Evolutionary conservation across 2,797 vertebrate genomes (phyloP).

Genomic region (Lophotriccus pileatus): DNA sequence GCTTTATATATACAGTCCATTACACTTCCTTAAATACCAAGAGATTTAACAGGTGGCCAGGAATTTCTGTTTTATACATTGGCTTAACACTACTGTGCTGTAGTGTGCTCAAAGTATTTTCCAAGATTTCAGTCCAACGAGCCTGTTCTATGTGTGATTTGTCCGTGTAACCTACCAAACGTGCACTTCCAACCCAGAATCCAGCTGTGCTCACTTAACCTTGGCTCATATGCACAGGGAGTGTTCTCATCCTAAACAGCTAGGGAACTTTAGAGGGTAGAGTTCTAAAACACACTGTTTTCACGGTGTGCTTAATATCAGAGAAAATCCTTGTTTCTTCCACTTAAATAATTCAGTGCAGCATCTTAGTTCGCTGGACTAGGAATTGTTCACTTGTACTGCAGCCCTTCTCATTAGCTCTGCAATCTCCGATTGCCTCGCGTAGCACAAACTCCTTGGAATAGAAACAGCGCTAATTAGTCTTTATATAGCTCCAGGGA

Average conservation of each 20-base stretch:
- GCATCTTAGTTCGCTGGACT: neutral
- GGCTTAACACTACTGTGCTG: neutral
- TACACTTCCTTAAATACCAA: neutral
- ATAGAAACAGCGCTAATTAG: neutral
- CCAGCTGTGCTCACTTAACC: constrained; percentile 58
- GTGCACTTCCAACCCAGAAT: constrained; percentile 4
- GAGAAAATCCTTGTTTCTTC: neutral
- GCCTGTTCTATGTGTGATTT: neutral
- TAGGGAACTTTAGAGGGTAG: neutral
- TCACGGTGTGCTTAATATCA: neutral
- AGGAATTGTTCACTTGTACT: neutral
- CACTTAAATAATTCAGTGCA: neutral
- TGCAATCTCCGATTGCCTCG: neutral
- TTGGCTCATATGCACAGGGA: neutral
- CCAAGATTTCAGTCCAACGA: constrained; percentile 11
- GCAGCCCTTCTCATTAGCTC: neutral
- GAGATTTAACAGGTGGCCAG: constrained; percentile 2
- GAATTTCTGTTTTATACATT: neutral
- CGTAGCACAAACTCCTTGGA: neutral
- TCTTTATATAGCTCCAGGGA: neutral
- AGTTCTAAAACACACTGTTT: neutral
- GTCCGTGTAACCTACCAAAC: constrained; percentile 14
- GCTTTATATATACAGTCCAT: neutral
- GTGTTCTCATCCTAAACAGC: constrained; percentile 6
- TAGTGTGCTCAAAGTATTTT: neutral